phyloP scores from a whole-genome alignment of 35 echinoderm and acorn worm genomes.

The Strongylocentrotus purpuratus region DNA sequence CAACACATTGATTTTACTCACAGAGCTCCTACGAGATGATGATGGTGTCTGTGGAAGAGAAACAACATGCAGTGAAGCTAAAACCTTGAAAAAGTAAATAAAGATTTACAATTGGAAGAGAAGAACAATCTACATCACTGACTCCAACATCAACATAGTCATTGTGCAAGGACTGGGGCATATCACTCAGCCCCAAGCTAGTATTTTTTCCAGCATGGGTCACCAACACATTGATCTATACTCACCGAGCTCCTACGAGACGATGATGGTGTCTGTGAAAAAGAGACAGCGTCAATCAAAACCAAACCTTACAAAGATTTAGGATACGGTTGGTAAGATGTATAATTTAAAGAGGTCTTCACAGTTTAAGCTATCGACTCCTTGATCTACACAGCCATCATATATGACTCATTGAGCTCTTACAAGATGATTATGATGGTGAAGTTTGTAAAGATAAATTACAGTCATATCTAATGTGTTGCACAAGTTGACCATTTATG shows the following conservation, averaged over 20 bases:
- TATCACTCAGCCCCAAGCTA: neutral
- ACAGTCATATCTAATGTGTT: no score
- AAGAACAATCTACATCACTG: neutral
- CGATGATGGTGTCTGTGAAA: neutral
- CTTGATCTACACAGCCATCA: no score
- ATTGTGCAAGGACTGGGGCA: neutral
- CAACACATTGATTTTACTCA: slow-evolving; percentile 40
- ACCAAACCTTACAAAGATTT: no score
- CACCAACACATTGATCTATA: slow-evolving; percentile 33
- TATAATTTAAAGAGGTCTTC: no score
- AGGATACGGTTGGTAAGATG: no score
- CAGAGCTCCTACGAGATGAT: neutral
- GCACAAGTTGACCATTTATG: no score
- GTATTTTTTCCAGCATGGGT: neutral
- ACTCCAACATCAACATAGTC: neutral
- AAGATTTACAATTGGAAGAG: neutral
- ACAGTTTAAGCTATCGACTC: no score
- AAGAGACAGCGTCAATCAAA: neutral
- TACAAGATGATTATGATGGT: no score
- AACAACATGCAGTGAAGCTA: neutral
- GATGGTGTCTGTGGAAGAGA: neutral
- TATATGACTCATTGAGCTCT: no score
- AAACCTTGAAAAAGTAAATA: neutral
- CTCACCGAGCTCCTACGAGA: slow-evolving; percentile 6
- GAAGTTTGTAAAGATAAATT: no score